Conservation (phyloP, 2,113 vertebrate species). For the Pelecanus crispus region DNA sequence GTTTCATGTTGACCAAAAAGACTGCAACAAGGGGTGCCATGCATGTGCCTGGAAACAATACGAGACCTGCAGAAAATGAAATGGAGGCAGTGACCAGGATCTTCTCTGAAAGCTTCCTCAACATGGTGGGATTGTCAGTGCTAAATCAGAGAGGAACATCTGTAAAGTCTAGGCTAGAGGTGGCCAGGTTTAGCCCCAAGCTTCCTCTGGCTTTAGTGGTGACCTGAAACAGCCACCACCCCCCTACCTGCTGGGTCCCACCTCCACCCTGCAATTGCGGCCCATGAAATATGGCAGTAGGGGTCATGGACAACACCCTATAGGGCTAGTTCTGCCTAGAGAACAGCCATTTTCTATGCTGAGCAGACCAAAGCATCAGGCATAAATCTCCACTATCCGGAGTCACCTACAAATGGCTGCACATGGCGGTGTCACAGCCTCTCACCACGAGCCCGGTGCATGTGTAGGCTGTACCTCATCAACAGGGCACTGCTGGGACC, state of each 20-base stretch:
- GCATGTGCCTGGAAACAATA: not conserved
- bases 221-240: not conserved
- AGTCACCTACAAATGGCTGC: not conserved
- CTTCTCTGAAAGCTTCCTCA: not conserved
- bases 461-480: not conserved
- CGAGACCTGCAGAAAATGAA: not conserved
- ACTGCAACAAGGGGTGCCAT: not conserved
- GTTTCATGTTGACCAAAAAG: not conserved
- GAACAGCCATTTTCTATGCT: not conserved
- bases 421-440: not conserved
- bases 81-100: not conserved
- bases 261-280: not conserved
- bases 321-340: not conserved
- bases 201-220: not conserved
- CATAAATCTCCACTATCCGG: not conserved
- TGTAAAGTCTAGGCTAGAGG: not conserved
- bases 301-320: not conserved
- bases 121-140: not conserved
- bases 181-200: not conserved
- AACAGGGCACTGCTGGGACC: rapidly evolving
- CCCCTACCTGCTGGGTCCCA: not conserved
- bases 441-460: rapidly evolving
- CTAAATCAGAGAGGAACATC: not conserved
- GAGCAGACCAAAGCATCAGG: not conserved
- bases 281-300: not conserved